phyloP scores from a whole-genome alignment of 2,888 invertebrate genomes.

The Rhopalosiphum nymphaeae region DNA sequence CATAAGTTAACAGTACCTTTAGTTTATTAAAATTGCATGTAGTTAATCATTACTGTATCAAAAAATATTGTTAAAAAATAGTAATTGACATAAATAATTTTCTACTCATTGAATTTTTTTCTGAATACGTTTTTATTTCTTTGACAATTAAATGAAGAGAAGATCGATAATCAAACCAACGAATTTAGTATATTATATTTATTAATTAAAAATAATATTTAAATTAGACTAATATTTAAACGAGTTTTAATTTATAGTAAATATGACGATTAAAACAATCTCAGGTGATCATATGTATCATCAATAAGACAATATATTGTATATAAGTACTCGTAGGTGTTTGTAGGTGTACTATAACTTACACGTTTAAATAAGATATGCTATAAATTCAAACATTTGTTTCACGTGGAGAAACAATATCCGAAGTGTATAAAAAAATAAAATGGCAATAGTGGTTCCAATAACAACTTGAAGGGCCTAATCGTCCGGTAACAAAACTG shows the following conservation, averaged over 20 bases:
- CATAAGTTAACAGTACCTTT: neutral
- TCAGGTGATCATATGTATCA: neutral
- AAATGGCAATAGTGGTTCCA: conserved; percentile 14
- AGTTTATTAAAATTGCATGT: too few relatives aligned
- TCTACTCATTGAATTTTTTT: neutral
- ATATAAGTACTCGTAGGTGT: neutral
- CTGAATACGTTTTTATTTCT: neutral
- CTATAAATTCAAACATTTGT: conserved; percentile 31
- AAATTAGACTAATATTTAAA: neutral
- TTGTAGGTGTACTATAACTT: neutral
- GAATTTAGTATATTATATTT: too few relatives aligned
- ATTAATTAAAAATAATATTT: neutral
- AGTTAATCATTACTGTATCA: neutral
- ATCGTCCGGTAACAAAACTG: conserved; percentile 56
- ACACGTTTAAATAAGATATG: neutral
- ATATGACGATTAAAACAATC: neutral
- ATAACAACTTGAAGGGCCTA: conserved; percentile 38
- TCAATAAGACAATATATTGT: neutral
- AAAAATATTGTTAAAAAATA: neutral
- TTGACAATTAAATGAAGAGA: neutral
- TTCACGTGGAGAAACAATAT: conserved; percentile 50
- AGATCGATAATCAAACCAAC: neutral
- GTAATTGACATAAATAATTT: neutral
- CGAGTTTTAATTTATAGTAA: neutral
- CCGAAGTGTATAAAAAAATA: conserved; percentile 36